Evolutionary conservation across 2,888 invertebrate genomes (phyloP), one percentile per base, ranked within the genome.

Genomic region (Trisateles emortualis): DNA sequence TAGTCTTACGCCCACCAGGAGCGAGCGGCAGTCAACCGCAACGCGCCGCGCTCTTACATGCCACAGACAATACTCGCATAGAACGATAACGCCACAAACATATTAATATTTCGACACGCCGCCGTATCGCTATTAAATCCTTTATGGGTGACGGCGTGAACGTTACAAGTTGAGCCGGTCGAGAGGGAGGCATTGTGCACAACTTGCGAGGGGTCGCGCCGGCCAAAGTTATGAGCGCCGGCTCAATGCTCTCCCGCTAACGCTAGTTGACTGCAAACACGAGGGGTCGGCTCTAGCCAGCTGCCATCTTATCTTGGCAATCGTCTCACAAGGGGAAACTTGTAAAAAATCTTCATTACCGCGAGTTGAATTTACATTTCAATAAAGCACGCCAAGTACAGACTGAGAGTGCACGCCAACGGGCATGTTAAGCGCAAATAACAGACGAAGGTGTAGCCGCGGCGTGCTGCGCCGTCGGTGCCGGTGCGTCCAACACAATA

Each of bases 21-120:
- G 51, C 56, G 40, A 46, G 40, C 52, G 53, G 60, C 68, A 61
- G 56, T 26, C 11, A 2, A 8, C 14, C 33, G 33, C 33, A 56
- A 52, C 51, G 59, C 62, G 68, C 62, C 69, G 67, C 64, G 68
- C 68, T 60, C 65, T 72, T 65, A 63, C 67, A 70, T 72, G 65
- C 63, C 65, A 59, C 62, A 78, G 78, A 85, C 74, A 80, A 78
- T 80, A 74, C 78, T 72, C 69, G 71, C 77, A 78, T 79, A 80
- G 79, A 80, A 76, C 79, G 79, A 80, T 82, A 83, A 81, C 76
- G 73, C 84, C 79, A 78, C 84, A 81, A 81, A 83, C 78, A 82
- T 84, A 86, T 87, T 86, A 86, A 86, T 88, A 86, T 88, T 89
- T 86, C 81, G 83, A 87, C 88, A 88, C 87, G 87, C 81, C 87